Base-by-base conservation (phyloP, 2,888 invertebrate species). In the Orthosia gracilis region DNA sequence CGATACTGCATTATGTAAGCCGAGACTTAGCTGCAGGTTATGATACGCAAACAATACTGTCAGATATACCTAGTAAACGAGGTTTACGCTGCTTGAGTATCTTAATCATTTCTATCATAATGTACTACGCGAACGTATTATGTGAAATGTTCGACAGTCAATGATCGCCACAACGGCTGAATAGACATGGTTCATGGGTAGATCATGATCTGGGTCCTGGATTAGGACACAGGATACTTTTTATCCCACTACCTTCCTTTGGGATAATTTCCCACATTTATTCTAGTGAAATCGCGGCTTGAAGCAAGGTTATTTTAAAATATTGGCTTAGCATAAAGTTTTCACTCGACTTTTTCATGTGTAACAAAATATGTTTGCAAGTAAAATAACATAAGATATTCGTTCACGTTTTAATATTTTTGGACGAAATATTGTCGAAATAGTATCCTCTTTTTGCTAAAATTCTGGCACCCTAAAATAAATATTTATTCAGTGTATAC, bases 1-100 rank as follows among this genome's bases (percentile, higher is more conserved):
- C 61, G 75, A 78, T 83, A 75, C 67, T 69, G 80, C 70, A 85
- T 82, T 69, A 82, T 73, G 79, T 79, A 74, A 69, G 66, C 69
- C 5, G 45, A 49, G 70, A 62, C 54, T 82, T 63, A 69, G 61
- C 65, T 83, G 47, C 54, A 50, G 65, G 65, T 66, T 61, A 82
- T 73, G 62, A 73, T 69, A 59, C 63, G 63, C 61, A 58, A 82
- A 73, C 64, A 73, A 55, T 57, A 65, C 40, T 59, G 15, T 21
- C 18, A 69, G 18, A 72, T 58, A 15, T 68, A 54, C 5, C 21
- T 23, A 52, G 15, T 21, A 18, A 40, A n/a, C 45, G 11, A 54
- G 11, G 40, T 21, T 26, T 18, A n/a, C 57, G 0, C 7, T 4
- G 7, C n/a, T 4, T 3, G 26, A 52, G 18, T 54, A 61, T 55